phyloP scores from a whole-genome alignment of 2,888 invertebrate genomes.

The Tigriopus californicus region DNA sequence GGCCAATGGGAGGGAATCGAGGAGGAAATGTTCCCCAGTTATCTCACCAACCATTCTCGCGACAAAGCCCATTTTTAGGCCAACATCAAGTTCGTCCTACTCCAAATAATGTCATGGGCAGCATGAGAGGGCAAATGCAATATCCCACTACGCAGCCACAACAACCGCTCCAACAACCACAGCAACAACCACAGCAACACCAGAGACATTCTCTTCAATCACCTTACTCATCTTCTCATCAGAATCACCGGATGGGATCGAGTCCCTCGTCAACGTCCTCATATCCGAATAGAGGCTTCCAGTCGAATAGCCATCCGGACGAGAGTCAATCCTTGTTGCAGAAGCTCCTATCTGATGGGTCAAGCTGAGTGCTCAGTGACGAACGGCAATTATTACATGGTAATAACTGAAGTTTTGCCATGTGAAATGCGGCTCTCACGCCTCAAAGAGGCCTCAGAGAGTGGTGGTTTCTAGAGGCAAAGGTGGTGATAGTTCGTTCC shows the following conservation, averaged over 20 bases:
- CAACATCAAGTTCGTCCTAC: not conserved
- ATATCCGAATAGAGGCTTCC: too few relatives aligned
- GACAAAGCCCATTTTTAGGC: not conserved
- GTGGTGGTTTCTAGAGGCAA: too few relatives aligned
- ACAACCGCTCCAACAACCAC: not conserved
- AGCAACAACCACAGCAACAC: not conserved
- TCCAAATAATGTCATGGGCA: not conserved
- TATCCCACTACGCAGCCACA: not conserved
- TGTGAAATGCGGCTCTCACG: too few relatives aligned
- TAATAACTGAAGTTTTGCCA: too few relatives aligned
- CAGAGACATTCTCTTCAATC: not conserved
- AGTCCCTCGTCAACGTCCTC: too few relatives aligned
- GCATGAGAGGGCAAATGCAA: not conserved
- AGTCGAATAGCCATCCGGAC: not conserved
- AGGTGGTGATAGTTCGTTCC: too few relatives aligned
- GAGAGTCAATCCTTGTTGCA: not conserved
- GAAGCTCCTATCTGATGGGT: conserved; percentile 2
- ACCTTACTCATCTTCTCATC: not conserved
- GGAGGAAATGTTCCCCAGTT: too few relatives aligned
- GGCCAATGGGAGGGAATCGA: not conserved
- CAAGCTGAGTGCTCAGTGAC: not conserved
- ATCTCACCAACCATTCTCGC: not conserved
- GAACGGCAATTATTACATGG: too few relatives aligned
- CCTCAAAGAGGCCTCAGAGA: too few relatives aligned
- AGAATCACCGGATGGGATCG: too few relatives aligned